Percentiles rank a stretch among this genome's conserved stretches.
These are phyloP conservation scores for Gadopsis bispinosus DNA, from an alignment of 2,797 vertebrate genomes.

Conservation along the genomic window DNA sequence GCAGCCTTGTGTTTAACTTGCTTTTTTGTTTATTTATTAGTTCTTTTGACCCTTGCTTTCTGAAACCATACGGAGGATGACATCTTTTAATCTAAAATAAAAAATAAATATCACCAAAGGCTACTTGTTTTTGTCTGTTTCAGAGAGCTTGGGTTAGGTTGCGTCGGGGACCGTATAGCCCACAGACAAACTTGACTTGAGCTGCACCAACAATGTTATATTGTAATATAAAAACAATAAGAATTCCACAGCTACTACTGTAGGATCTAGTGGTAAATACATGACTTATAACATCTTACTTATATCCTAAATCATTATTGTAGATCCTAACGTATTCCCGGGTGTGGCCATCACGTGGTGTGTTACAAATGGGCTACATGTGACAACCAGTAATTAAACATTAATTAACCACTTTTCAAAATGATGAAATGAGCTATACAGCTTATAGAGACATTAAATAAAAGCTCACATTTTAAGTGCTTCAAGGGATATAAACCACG, in stretches of 20 bases:
- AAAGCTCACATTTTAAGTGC: background rate
- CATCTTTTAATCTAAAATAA: constrained; percentile 4
- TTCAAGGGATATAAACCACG: background rate
- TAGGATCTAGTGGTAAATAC: background rate
- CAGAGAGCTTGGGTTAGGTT: too few relatives aligned
- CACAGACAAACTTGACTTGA: background rate
- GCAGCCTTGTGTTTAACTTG: background rate
- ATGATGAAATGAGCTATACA: background rate
- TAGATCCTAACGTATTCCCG: background rate
- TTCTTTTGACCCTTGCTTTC: background rate
- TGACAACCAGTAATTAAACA: background rate
- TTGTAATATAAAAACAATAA: background rate
- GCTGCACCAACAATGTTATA: background rate
- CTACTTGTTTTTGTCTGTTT: constrained; percentile 11
- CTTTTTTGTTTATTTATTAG: constrained; percentile 5
- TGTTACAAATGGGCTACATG: background rate
- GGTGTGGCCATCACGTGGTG: constrained; percentile 5
- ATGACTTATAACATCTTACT: too few relatives aligned
- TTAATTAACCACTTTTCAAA: background rate
- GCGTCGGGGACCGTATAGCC: too few relatives aligned
- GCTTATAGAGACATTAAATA: background rate
- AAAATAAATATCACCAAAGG: background rate
- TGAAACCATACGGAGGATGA: background rate
- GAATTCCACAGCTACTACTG: background rate
- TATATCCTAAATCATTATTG: too few relatives aligned